Percentiles rank a stretch among this genome's conserved stretches.
Evolutionary conservation across 1,140 invertebrate genomes (phyloP).

Genomic region (Drosophila malerkotliana): DNA sequence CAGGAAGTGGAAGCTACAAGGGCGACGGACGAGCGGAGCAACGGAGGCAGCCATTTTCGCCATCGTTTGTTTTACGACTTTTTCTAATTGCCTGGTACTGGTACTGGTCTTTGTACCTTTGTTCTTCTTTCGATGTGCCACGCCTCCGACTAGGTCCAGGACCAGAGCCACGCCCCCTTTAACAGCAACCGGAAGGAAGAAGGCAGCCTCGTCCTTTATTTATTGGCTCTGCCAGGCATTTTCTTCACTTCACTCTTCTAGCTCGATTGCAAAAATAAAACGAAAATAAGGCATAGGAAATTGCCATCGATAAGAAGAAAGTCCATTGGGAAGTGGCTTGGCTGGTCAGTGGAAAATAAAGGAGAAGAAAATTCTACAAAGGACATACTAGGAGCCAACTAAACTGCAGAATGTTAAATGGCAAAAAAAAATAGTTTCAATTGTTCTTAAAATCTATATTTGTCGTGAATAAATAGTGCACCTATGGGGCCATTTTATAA

Average conservation of each 20-base stretch:
- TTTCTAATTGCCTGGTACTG: constrained; percentile 62
- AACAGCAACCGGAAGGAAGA: constrained; percentile 20
- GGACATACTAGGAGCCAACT: too few species aligned
- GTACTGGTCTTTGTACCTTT: not conserved
- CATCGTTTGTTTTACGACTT: constrained; percentile 65
- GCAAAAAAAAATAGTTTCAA: too few species aligned
- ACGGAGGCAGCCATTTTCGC: constrained; percentile 33
- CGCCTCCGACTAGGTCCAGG: too few species aligned
- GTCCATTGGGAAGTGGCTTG: constrained; percentile 14
- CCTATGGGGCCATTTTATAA: too few species aligned
- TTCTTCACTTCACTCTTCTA: constrained; percentile 7
- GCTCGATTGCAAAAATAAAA: constrained; percentile 4
- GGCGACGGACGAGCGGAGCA: not conserved
- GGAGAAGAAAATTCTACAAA: not conserved
- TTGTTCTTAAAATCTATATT: too few species aligned
- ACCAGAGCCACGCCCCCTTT: constrained; percentile 1
- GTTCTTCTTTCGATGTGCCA: too few species aligned
- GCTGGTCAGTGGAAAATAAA: not conserved
- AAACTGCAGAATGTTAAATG: too few species aligned
- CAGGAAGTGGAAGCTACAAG: not conserved
- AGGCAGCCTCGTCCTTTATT: constrained; percentile 56
- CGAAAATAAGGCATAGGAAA: constrained; percentile 36
- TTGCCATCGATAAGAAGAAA: constrained; percentile 49
- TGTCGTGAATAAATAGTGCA: too few species aligned
- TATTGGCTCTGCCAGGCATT: constrained; percentile 40